A percentile compares a stretch with the other conserved stretches of the same genome.
phyloP scores from a whole-genome alignment of 1,140 invertebrate genomes.

The Lepidurus packardi region DNA sequence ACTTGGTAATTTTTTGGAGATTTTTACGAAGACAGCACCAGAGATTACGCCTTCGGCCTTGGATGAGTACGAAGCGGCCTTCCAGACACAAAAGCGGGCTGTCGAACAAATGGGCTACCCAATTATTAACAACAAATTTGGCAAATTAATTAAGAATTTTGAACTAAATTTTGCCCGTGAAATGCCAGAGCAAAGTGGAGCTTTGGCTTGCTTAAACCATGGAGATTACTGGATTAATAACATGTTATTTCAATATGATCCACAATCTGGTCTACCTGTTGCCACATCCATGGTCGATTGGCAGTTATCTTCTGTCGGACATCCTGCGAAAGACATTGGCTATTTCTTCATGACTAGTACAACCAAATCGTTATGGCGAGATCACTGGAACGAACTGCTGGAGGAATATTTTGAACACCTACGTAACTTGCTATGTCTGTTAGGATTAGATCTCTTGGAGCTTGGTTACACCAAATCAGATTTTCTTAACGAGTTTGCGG shows the following conservation, averaged over 20 bases:
- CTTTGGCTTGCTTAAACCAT: background rate
- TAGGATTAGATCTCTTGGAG: background rate
- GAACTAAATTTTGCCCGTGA: background rate
- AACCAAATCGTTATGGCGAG: background rate
- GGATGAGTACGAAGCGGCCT: background rate
- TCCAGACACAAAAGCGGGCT: background rate
- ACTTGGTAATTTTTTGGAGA: background rate
- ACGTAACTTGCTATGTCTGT: background rate
- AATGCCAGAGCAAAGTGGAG: background rate
- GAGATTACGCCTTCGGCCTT: background rate
- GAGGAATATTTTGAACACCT: constrained; percentile 24
- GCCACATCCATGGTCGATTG: constrained; percentile 25
- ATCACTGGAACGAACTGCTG: constrained; percentile 26
- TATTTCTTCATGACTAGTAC: constrained; percentile 33
- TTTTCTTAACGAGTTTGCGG: too few species aligned
- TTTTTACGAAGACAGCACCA: background rate
- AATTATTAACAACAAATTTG: background rate
- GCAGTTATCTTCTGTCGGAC: constrained; percentile 25
- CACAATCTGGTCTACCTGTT: background rate
- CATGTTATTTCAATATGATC: background rate
- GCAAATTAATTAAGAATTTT: background rate
- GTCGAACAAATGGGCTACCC: background rate
- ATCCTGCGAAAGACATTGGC: constrained; percentile 30
- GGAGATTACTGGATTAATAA: background rate
- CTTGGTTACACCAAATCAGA: background rate